Percentiles rank a stretch among this genome's conserved stretches.
These are phyloP conservation scores for Cyclophora punctaria DNA, from an alignment of 2,888 invertebrate genomes.

Conservation along the genomic window DNA sequence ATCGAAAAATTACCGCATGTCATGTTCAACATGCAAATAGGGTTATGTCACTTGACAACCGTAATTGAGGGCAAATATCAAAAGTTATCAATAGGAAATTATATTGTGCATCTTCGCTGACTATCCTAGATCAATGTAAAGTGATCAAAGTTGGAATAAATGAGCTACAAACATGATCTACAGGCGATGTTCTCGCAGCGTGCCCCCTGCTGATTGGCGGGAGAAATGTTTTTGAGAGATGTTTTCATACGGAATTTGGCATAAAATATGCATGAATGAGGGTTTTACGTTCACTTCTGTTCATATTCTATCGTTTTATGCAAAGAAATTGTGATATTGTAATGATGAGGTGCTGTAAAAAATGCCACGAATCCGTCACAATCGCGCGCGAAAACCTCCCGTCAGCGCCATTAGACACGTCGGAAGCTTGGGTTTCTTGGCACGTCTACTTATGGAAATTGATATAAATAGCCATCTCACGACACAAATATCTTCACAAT, in stretches of 20 bases:
- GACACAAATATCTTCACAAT: slow-evolving; percentile 35
- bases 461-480: slow-evolving; percentile 61
- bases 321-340: slow-evolving; percentile 35
- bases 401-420: slow-evolving; percentile 76
- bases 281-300: slow-evolving; percentile 36
- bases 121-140: slow-evolving; percentile 20
- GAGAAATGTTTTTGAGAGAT: slow-evolving; percentile 51
- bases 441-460: slow-evolving; percentile 68
- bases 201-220: slow-evolving; percentile 73
- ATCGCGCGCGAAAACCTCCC: slow-evolving; percentile 74
- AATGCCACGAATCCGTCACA: slow-evolving; percentile 74
- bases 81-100: slow-evolving; percentile 24
- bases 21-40: slow-evolving; percentile 68
- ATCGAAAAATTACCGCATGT: slow-evolving; percentile 69
- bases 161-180: slow-evolving; percentile 29
- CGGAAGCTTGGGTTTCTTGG: slow-evolving; percentile 69
- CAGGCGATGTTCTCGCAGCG: slow-evolving; percentile 47
- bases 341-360: slow-evolving; percentile 64
- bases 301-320: slow-evolving; percentile 32
- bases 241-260: slow-evolving; percentile 33
- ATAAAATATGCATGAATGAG: slow-evolving; percentile 24
- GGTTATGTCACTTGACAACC: slow-evolving; percentile 73
- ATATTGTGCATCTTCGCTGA: slow-evolving; percentile 15
- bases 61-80: slow-evolving; percentile 48
- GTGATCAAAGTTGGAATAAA: slow-evolving; percentile 23